Percentiles rank a stretch among this genome's conserved stretches.
These are phyloP conservation scores for Microhierax caerulescens DNA, from an alignment of 2,797 vertebrate genomes.

Conservation along the genomic window DNA sequence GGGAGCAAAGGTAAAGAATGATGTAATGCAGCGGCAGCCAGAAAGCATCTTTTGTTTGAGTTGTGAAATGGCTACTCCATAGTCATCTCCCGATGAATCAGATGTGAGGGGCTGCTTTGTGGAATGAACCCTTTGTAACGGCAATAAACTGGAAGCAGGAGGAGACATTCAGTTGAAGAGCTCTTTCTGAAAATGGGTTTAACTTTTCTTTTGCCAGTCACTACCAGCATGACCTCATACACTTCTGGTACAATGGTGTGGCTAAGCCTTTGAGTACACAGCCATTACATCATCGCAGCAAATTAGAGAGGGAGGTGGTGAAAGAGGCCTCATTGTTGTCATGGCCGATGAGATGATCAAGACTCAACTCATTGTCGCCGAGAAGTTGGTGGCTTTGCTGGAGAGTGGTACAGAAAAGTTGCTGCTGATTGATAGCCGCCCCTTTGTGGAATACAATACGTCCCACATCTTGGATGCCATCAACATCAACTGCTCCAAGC, in stretches of 20 bases:
- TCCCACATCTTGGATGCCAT: constrained; percentile 93
- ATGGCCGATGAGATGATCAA: constrained; percentile 75
- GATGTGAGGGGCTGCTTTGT: constrained; percentile 73
- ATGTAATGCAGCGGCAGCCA: constrained; percentile 71
- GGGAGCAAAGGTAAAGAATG: constrained; percentile 77
- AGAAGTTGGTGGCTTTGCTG: constrained; percentile 89
- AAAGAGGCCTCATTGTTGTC: constrained; percentile 71
- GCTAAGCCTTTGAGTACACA: constrained; percentile 85
- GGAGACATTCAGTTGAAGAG: constrained; percentile 70
- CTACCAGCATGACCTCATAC: constrained; percentile 86
- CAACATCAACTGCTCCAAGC: constrained; percentile 96
- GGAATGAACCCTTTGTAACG: constrained; percentile 57
- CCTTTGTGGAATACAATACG: constrained; percentile 94
- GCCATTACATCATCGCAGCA: constrained; percentile 79
- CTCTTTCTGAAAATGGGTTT: constrained; percentile 75
- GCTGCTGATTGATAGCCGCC: constrained; percentile 92
- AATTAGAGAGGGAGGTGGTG: constrained; percentile 72
- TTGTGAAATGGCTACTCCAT: constrained; percentile 69
- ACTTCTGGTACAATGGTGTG: constrained; percentile 79
- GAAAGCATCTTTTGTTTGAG: constrained; percentile 76
- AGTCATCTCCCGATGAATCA: constrained; percentile 71
- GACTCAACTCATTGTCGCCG: constrained; percentile 79
- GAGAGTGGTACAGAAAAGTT: constrained; percentile 88
- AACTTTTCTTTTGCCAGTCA: constrained; percentile 76
- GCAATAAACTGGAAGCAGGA: constrained; percentile 63